Evolutionary conservation across 2,113 vertebrate species (phyloP).

Genomic region (Chloroceryle aenea): DNA sequence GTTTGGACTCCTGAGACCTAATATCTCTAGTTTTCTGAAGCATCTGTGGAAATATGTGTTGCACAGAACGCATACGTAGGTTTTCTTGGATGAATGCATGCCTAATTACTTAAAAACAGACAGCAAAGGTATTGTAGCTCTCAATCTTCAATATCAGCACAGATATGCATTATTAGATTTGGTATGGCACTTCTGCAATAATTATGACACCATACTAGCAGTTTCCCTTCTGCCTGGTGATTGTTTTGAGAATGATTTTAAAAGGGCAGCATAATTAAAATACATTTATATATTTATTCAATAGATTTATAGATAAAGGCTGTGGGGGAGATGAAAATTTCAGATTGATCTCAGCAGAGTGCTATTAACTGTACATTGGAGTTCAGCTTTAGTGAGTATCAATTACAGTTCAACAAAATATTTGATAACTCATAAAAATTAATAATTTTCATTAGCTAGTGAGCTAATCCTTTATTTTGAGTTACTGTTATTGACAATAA

Average conservation of each 20-base stretch:
- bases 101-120: conserved; percentile 42
- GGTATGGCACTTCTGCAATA: conserved; percentile 11
- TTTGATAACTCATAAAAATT: not conserved
- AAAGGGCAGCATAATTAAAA: conserved; percentile 30
- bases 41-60: not conserved
- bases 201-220: not conserved
- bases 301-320: not conserved
- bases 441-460: not conserved
- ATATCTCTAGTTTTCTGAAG: not conserved
- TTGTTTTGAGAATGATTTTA: conserved; percentile 9
- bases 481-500: not conserved
- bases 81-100: not conserved
- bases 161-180: conserved; percentile 13
- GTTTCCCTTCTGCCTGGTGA: not conserved
- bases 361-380: not conserved
- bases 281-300: not conserved
- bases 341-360: not conserved
- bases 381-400: not conserved
- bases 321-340: not conserved
- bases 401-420: not conserved
- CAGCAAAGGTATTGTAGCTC: not conserved
- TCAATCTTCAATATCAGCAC: conserved; percentile 15
- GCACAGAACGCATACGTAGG: not conserved
- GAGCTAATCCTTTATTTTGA: not conserved
- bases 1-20: not conserved